These are phyloP conservation scores for Athalia circularis DNA, from an alignment of 2,888 invertebrate species.

Conservation along the genomic window DNA sequence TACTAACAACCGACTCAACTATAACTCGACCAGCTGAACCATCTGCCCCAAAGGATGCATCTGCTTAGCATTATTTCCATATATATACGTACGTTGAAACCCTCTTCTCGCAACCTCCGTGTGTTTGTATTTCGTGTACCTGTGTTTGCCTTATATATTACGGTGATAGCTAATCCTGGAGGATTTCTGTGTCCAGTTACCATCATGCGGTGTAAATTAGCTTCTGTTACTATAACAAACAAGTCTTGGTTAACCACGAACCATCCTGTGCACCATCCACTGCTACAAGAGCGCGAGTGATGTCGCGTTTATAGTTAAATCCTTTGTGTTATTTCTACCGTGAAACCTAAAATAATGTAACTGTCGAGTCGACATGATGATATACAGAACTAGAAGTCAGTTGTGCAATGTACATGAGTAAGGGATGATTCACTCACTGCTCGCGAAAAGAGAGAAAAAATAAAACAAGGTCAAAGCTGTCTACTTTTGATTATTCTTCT, in stretches of 20 bases:
- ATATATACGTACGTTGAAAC: background rate
- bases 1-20: conserved; percentile 24
- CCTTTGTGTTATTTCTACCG: background rate
- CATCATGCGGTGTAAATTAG: conserved; percentile 3
- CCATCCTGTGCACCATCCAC: background rate
- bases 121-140: conserved; percentile 1
- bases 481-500: conserved; percentile 17
- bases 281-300: background rate
- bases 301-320: background rate
- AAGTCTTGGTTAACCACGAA: conserved; percentile 8
- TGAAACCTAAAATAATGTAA: background rate
- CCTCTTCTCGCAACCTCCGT: background rate
- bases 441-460: background rate
- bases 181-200: conserved; percentile 32
- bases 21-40: conserved; percentile 17
- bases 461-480: conserved; percentile 6
- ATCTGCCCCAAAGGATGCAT: conserved; percentile 14
- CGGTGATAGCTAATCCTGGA: conserved; percentile 15
- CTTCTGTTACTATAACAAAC: conserved; percentile 10
- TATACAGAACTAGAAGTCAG: background rate
- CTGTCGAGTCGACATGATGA: background rate
- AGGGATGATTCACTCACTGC: too few relatives aligned
- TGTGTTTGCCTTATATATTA: conserved; percentile 26
- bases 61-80: conserved; percentile 1
- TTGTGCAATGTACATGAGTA: background rate